Base-by-base conservation (phyloP, 2,797 vertebrate genomes). In the Hemitrygon akajei region DNA sequence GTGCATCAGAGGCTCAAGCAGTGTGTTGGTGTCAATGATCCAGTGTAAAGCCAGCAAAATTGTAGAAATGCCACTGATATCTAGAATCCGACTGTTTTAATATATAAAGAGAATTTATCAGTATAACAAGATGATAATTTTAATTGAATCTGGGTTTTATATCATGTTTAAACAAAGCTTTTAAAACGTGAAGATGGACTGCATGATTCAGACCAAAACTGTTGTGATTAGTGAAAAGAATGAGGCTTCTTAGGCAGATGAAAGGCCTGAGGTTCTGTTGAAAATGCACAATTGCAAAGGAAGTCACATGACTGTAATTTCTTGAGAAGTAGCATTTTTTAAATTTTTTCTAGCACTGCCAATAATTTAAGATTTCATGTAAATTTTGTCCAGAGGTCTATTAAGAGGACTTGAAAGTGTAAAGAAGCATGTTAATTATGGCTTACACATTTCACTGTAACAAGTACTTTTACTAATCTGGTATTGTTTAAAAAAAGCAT, bases 391-490 rank as follows among this genome's bases (percentile, higher is more conserved):
- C 94, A 37, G 94, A 92, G 94, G 95, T 95, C 94, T 95, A 3
- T 95, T 95, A 95, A 77, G 94, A 94, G 93, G 91, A 75, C 91
- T 93, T 93, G 91, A 93, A 75, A 93, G 91, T 75, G 91, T 77
- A 95, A 95, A 93, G 95, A 94, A 69, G 94, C 94, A 75, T 95
- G 94, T 95, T 95, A 95, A 96, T 96, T 95, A 95, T 71, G 94
- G 94, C 93, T 96, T 95, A 94, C 95, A 94, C 94, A 95, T 96
- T 95, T 94, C 95, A 93, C 94, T 92, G 94, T 95, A 95, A 95
- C 95, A 96, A 96, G 95, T 95, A 95, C 94, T 95, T 96, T 95
- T 95, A 94, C 95, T 96, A 95, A 96, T 95, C 94, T 95, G 95
- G 93, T 89, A 93, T 87, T 93, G 76, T 58, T 94, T 79, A 93